Evolutionary conservation across 2,113 vertebrate species (phyloP).

Genomic region (Phyllostomus discolor): DNA sequence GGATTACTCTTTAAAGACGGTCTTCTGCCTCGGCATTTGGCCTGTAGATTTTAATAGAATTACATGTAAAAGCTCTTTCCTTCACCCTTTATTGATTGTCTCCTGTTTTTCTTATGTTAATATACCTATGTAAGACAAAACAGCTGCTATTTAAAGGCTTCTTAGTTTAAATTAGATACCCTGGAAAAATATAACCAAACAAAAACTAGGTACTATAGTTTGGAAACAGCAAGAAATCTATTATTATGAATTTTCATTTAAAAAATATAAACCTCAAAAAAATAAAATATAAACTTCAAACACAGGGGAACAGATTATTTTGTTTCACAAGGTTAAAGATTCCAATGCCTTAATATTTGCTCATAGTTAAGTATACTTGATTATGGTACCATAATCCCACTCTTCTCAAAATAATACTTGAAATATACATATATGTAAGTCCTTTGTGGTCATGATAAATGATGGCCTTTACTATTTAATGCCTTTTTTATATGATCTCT

Average conservation of each 20-base stretch:
- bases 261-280: neutral
- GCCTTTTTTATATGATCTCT: neutral
- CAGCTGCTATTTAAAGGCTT: neutral
- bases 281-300: conserved; percentile 3
- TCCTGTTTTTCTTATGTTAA: neutral
- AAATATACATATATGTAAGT: neutral
- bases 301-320: neutral
- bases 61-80: neutral
- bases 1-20: conserved; percentile 80
- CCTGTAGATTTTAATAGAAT: conserved; percentile 69
- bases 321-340: neutral
- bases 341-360: neutral
- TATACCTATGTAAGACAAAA: neutral
- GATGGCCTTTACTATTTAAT: conserved; percentile 4
- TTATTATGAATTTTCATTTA: conserved; percentile 18
- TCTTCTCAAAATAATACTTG: conserved; percentile 18
- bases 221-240: conserved; percentile 3
- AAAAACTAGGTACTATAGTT: neutral
- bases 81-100: conserved; percentile 10
- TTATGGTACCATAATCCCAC: neutral
- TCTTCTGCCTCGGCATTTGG: conserved; percentile 76
- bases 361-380: neutral
- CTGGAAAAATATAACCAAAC: neutral
- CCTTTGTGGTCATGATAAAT: neutral
- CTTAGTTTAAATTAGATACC: conserved; percentile 6